Conservation (phyloP, 1,140 invertebrate species). For the Akabosia matsudoensis region DNA sequence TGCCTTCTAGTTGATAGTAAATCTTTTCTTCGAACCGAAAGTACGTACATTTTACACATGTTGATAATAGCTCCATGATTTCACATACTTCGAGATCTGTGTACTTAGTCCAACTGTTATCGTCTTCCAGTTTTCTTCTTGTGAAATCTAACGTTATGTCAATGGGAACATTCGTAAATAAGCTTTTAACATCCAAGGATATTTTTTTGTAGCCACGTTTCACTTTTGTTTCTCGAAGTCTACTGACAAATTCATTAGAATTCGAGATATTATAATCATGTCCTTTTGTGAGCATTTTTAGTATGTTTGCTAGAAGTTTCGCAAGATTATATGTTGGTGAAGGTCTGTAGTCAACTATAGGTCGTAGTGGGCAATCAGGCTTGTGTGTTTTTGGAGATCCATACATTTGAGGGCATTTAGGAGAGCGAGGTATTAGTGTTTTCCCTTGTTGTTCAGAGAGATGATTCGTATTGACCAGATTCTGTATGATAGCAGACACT, state of each 20-base stretch:
- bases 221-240: slow-evolving; percentile 1
- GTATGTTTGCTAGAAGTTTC: slow-evolving; percentile 40
- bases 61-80: slow-evolving; percentile 29
- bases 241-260: slow-evolving; percentile 33
- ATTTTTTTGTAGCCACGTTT: slow-evolving; percentile 18
- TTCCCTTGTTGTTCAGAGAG: too few species aligned
- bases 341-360: slow-evolving; percentile 45
- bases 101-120: neutral
- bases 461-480: too few species aligned
- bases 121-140: neutral
- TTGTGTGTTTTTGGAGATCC: slow-evolving; percentile 48
- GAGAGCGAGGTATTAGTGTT: too few species aligned
- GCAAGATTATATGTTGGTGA: slow-evolving; percentile 43
- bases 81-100: neutral
- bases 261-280: slow-evolving; percentile 5
- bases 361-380: slow-evolving; percentile 39
- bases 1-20: slow-evolving; percentile 35
- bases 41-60: slow-evolving; percentile 32
- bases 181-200: slow-evolving; percentile 29
- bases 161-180: slow-evolving; percentile 33
- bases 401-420: slow-evolving; percentile 35
- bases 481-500: too few species aligned
- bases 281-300: slow-evolving; percentile 10
- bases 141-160: neutral
- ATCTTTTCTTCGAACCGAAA: slow-evolving; percentile 29